Conservation (phyloP, 2,888 invertebrate species). For the Harpalus rufipes region DNA sequence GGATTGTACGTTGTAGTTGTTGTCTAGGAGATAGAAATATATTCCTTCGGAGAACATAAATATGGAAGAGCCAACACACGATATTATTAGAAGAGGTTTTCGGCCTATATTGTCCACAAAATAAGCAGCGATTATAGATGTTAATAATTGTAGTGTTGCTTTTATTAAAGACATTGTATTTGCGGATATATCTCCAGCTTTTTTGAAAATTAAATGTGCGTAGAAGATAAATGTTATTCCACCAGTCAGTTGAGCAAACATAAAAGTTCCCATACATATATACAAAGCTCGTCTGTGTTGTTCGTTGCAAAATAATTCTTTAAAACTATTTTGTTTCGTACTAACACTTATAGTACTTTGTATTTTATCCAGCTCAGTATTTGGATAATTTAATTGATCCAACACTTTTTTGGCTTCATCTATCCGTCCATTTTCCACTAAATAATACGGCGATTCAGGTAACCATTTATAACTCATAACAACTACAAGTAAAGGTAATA, state of each 20-base stretch:
- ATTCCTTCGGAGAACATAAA: slow-evolving; percentile 75
- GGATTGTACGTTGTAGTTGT: slow-evolving; percentile 46
- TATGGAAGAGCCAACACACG: slow-evolving; percentile 76
- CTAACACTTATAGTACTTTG: slow-evolving; percentile 77
- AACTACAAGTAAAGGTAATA: slow-evolving; percentile 79
- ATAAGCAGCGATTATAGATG: slow-evolving; percentile 80
- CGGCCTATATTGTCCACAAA: slow-evolving; percentile 81
- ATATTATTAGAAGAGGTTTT: slow-evolving; percentile 78
- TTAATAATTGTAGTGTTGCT: slow-evolving; percentile 79
- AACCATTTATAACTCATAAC: slow-evolving; percentile 79
- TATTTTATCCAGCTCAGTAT: slow-evolving; percentile 72
- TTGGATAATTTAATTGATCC: slow-evolving; percentile 75
- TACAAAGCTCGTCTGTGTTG: slow-evolving; percentile 81
- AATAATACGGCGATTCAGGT: slow-evolving; percentile 77
- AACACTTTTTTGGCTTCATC: slow-evolving; percentile 74
- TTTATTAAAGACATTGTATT: slow-evolving; percentile 73
- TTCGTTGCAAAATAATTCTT: slow-evolving; percentile 78
- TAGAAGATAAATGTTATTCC: slow-evolving; percentile 80
- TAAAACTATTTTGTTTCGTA: slow-evolving; percentile 74
- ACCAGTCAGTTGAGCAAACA: slow-evolving; percentile 81
- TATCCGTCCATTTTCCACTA: slow-evolving; percentile 12
- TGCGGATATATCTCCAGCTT: slow-evolving; percentile 72
- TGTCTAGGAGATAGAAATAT: slow-evolving; percentile 75
- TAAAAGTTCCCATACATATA: slow-evolving; percentile 80
- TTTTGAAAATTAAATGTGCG: slow-evolving; percentile 80